phyloP scores from a whole-genome alignment of 2,113 vertebrate genomes.

The Macquaria australasica region DNA sequence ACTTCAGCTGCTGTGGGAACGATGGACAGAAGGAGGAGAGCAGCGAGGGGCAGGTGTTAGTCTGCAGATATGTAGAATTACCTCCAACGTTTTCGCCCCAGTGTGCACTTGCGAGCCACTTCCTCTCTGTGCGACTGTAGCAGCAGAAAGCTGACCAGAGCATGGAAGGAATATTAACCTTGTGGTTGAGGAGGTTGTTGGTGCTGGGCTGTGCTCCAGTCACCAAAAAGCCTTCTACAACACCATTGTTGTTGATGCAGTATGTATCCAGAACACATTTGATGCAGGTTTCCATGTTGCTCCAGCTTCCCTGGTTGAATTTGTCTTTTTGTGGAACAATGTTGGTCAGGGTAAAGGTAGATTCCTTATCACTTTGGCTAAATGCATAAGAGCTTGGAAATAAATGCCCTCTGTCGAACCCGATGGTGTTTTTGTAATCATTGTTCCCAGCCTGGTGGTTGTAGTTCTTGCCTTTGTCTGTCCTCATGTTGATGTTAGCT shows the following conservation, averaged over 20 bases:
- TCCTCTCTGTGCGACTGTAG: background rate
- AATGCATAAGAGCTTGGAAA: conserved; percentile 30
- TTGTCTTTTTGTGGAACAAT: conserved; percentile 10
- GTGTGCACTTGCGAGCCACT: conserved; percentile 42
- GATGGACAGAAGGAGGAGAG: conserved; percentile 18
- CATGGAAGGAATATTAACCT: conserved; percentile 38
- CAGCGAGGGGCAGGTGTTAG: background rate
- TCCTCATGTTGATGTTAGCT: too few species aligned
- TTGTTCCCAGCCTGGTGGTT: too few species aligned
- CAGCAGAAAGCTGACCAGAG: conserved; percentile 68
- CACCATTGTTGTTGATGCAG: conserved; percentile 2
- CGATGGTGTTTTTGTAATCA: too few species aligned
- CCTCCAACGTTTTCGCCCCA: background rate
- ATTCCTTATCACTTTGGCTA: background rate
- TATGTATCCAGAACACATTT: conserved; percentile 39
- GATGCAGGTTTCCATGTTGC: conserved; percentile 26
- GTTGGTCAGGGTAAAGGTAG: conserved; percentile 58
- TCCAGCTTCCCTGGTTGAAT: conserved; percentile 52
- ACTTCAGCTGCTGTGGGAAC: conserved; percentile 22
- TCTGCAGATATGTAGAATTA: background rate
- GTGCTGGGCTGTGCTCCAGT: conserved; percentile 25
- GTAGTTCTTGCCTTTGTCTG: too few species aligned
- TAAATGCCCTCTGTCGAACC: background rate
- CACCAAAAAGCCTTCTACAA: conserved; percentile 17
- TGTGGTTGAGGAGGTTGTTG: background rate